Conservation (phyloP, 1,140 invertebrate genomes). For the Eriosoma lanigerum region DNA sequence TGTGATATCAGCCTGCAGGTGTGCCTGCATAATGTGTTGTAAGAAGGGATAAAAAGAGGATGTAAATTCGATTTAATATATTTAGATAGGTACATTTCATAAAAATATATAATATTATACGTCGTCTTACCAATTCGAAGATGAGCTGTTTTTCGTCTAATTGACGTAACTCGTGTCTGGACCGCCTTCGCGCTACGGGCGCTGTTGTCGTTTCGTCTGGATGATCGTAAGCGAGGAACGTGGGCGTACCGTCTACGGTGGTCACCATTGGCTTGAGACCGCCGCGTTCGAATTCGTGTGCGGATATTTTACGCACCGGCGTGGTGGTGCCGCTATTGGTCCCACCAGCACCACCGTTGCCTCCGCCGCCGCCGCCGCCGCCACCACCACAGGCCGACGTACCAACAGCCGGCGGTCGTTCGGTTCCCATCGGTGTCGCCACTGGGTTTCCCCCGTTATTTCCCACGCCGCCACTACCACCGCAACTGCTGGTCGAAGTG, state of each 20-base stretch:
- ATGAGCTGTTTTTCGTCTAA: conserved; percentile 93
- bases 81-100: too few species aligned
- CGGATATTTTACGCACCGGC: conserved; percentile 92
- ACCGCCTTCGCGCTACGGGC: conserved; percentile 61
- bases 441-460: conserved; percentile 45
- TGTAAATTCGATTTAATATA: too few species aligned
- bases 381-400: neutral
- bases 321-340: conserved; percentile 75
- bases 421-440: conserved; percentile 43
- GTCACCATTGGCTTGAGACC: conserved; percentile 89
- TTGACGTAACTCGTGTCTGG: conserved; percentile 79
- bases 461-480: conserved; percentile 54
- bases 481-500: conserved; percentile 65
- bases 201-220: conserved; percentile 53
- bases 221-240: conserved; percentile 68
- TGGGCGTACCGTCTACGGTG: conserved; percentile 86
- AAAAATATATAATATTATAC: too few species aligned
- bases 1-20: too few species aligned
- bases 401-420: neutral
- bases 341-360: neutral
- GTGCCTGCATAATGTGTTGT: too few species aligned
- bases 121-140: conserved; percentile 81
- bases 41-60: too few species aligned
- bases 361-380: neutral
- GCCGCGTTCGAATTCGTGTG: conserved; percentile 91